A percentile compares a stretch with the other conserved stretches of the same genome.
phyloP scores from a whole-genome alignment of 1,140 invertebrate genomes.

The Dreissena rostriformis region DNA sequence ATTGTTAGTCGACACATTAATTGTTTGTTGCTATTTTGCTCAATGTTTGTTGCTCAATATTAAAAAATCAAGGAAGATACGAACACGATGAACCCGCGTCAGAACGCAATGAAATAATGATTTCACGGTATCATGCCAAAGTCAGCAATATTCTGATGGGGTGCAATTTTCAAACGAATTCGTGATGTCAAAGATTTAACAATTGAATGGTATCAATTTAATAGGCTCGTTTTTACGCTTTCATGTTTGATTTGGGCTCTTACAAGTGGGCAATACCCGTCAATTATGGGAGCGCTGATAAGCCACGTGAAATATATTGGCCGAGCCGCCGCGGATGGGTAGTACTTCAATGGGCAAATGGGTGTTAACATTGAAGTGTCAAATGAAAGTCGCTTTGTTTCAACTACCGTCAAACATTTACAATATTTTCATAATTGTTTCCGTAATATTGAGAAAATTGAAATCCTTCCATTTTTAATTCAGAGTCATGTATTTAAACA shows the following conservation, averaged over 20 bases:
- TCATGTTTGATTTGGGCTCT: constrained; percentile 37
- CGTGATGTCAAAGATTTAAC: constrained; percentile 19
- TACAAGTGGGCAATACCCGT: background rate
- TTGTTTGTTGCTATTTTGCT: too few relatives aligned
- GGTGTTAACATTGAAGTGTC: constrained; percentile 38
- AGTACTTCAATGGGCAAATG: background rate
- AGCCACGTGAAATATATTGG: constrained; percentile 16
- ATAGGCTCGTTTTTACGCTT: constrained; percentile 27
- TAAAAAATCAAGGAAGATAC: too few relatives aligned
- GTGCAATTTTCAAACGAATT: constrained; percentile 38
- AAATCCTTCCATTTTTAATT: too few relatives aligned
- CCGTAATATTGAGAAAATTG: too few relatives aligned
- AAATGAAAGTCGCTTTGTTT: background rate
- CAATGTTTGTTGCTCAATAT: too few relatives aligned
- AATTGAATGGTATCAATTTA: constrained; percentile 46
- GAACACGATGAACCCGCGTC: too few relatives aligned
- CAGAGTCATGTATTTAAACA: too few relatives aligned
- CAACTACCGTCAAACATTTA: too few relatives aligned
- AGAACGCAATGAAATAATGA: background rate
- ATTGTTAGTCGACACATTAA: too few relatives aligned
- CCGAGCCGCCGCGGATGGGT: background rate
- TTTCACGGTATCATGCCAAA: constrained; percentile 15
- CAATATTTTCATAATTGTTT: too few relatives aligned
- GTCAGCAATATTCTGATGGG: too few relatives aligned
- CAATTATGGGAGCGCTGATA: constrained; percentile 5